Conservation (phyloP, 2,797 vertebrate species). For the Yasuhikotakia modesta region DNA sequence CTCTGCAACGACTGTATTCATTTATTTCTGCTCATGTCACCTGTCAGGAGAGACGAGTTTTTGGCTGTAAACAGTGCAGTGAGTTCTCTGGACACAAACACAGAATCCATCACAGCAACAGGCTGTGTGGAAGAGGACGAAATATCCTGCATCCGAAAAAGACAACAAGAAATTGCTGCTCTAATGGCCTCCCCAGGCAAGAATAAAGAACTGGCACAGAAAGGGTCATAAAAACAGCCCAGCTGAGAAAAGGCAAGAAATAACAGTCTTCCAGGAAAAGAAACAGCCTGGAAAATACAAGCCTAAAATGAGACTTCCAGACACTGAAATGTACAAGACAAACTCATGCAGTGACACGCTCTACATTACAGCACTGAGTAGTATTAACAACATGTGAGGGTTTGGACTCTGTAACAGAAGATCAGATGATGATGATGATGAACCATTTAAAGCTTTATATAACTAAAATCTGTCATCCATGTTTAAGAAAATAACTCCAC, state of each 20-base stretch:
- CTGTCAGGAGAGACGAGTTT: not conserved
- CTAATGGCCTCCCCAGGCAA: conserved; percentile 15
- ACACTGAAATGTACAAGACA: not conserved
- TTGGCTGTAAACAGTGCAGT: not conserved
- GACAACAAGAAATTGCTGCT: conserved; percentile 7
- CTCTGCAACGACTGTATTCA: no score
- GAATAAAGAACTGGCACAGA: not conserved
- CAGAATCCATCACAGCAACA: not conserved
- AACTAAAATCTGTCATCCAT: no score
- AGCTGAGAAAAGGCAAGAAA: conserved; percentile 12
- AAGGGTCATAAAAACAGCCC: conserved; percentile 4
- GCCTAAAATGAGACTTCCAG: not conserved
- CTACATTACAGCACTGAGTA: no score
- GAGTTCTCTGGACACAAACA: not conserved
- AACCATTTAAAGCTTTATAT: no score
- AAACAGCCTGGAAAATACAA: not conserved
- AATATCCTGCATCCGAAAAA: not conserved
- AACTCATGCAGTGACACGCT: not conserved
- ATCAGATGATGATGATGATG: no score
- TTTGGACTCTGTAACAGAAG: no score
- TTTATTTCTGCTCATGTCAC: no score
- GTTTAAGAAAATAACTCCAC: no score
- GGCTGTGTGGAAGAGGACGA: not conserved
- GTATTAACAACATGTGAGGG: no score
- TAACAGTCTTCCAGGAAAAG: not conserved